Conservation (phyloP, 2,797 vertebrate species). For the Hippopotamyrus pictus region DNA sequence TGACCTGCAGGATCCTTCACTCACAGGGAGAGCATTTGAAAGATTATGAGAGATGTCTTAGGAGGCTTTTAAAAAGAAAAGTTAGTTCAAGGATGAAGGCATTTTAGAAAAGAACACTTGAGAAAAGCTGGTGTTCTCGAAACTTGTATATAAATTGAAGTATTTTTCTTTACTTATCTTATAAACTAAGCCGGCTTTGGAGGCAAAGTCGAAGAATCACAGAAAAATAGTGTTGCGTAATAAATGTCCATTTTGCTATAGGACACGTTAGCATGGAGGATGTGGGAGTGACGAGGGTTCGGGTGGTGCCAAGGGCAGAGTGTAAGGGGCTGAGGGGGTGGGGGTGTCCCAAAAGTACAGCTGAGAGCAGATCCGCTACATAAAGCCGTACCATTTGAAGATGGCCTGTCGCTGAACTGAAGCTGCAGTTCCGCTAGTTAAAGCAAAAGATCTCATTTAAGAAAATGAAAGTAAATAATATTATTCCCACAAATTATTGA, state of each 20-base stretch:
- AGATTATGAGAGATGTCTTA: neutral
- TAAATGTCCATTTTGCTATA: neutral
- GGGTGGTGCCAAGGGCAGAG: neutral
- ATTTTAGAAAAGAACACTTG: neutral
- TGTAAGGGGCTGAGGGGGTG: neutral
- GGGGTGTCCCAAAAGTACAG: neutral
- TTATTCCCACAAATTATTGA: neutral
- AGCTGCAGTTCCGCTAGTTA: neutral
- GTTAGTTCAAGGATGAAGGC: neutral
- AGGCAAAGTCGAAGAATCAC: neutral
- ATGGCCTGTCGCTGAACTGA: neutral
- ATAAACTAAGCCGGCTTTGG: neutral
- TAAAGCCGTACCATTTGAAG: neutral
- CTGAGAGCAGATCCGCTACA: neutral
- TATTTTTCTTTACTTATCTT: neutral
- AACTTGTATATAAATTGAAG: neutral
- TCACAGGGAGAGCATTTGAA: neutral
- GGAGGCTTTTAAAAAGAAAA: neutral
- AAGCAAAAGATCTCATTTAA: neutral
- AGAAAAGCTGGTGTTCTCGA: neutral
- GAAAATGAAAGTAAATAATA: neutral
- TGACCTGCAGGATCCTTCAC: neutral
- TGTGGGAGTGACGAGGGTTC: neutral
- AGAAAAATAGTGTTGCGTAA: neutral
- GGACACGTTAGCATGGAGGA: neutral